A percentile compares a stretch with the other conserved stretches of the same genome.
These are phyloP conservation scores for Chiroxiphia lanceolata DNA, from an alignment of 2,797 vertebrate species.

Conservation along the genomic window DNA sequence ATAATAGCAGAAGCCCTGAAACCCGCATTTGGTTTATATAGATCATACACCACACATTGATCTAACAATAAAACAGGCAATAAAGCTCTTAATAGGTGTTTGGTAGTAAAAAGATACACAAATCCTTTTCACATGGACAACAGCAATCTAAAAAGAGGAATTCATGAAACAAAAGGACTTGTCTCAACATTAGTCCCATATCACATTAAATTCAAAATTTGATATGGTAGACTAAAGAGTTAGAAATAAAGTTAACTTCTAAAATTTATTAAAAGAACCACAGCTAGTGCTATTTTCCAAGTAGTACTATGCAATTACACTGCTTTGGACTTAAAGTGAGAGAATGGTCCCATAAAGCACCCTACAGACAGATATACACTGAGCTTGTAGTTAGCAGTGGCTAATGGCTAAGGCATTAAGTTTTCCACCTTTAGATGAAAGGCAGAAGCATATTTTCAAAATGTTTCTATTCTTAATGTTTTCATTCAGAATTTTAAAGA, in stretches of 20 bases:
- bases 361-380: neutral
- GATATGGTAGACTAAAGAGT: neutral
- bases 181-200: neutral
- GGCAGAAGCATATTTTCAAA: neutral
- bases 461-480: neutral
- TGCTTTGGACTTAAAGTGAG: neutral
- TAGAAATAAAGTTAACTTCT: neutral
- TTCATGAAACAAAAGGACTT: neutral
- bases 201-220: neutral
- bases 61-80: neutral
- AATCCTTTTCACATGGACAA: neutral
- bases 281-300: neutral
- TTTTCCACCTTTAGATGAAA: neutral
- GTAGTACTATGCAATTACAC: neutral
- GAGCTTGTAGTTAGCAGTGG: neutral
- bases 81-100: fast-evolving
- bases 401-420: neutral
- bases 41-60: fast-evolving
- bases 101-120: neutral
- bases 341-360: neutral
- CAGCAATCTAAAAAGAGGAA: neutral
- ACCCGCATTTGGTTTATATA: neutral
- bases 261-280: neutral
- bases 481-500: neutral
- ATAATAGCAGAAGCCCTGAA: neutral